Percentiles rank a stretch among this genome's conserved stretches.
These are phyloP conservation scores for Lethenteron reissneri DNA, from an alignment of 2,113 vertebrate species.

Conservation along the genomic window DNA sequence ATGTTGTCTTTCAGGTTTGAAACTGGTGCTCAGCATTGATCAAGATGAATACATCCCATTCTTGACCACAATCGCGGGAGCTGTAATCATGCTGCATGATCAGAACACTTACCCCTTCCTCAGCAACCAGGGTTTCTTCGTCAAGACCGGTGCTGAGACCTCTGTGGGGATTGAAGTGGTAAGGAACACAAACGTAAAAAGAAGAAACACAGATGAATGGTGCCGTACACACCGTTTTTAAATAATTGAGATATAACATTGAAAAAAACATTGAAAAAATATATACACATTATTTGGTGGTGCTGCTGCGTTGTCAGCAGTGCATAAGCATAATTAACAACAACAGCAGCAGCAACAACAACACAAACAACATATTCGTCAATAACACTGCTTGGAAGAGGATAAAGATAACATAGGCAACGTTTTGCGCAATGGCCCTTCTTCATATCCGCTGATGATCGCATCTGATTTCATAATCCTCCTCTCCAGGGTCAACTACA, in stretches of 20 bases:
- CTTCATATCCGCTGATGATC: slow-evolving; percentile 2
- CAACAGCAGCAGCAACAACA: too few species aligned
- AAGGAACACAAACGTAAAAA: slow-evolving; percentile 9
- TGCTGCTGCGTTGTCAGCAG: too few species aligned
- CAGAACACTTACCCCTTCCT: slow-evolving; percentile 39
- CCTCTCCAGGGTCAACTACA: slow-evolving; percentile 30
- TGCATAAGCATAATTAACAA: too few species aligned
- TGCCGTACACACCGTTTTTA: too few species aligned
- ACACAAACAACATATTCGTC: neutral
- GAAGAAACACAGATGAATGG: too few species aligned
- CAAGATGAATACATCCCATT: slow-evolving; percentile 39
- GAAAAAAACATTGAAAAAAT: too few species aligned
- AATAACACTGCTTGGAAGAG: slow-evolving; percentile 16
- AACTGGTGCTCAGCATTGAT: slow-evolving; percentile 37
- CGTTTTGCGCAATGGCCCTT: too few species aligned
- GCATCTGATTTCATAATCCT: accelerated
- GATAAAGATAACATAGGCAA: slow-evolving; percentile 17
- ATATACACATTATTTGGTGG: too few species aligned
- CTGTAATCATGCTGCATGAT: slow-evolving; percentile 32
- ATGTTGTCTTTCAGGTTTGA: slow-evolving; percentile 23
- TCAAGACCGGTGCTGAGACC: slow-evolving; percentile 33
- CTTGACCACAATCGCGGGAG: slow-evolving; percentile 27
- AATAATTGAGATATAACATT: too few species aligned
- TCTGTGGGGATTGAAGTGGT: slow-evolving; percentile 43
- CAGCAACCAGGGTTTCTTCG: slow-evolving; percentile 37